Base-by-base conservation (phyloP, 2,888 invertebrate genomes). In the Limnephilus rhombicus region DNA sequence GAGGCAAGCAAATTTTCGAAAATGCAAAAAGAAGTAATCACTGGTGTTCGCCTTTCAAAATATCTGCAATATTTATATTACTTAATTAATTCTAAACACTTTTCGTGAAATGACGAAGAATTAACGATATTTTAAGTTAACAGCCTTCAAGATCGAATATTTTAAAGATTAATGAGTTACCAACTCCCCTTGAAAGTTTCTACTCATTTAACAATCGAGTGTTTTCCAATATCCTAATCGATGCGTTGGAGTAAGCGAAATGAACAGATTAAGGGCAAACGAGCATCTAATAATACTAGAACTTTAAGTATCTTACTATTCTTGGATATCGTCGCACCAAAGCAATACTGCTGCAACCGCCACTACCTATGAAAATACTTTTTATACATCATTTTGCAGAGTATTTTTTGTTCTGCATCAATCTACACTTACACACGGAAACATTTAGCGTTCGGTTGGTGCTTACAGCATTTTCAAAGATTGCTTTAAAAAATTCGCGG, bases 171-270 rank as follows among this genome's bases (percentile, higher is more conserved):
- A 68, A 68, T 68, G 68, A 68, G 24, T 68, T 68, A 68, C 68
- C n/a, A 24, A 24, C 68, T 68, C 68, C 68, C 68, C 24, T 68
- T 68, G 24, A 68, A 68, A 68, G 68, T 68, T 68, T 68, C 68
- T 68, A 24, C 68, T 68, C n/a, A 68, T 68, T 68, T 68, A 68
- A 24, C n/a, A 68, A 68, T 68, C 68, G 68, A 68, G 68, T 68
- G 68, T 68, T 68, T 68, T 68, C 68, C 68, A 68, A 68, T 68
- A 68, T 68, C 68, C 68, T 68, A 68, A 68, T 68, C 68, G 68
- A 68, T 68, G 68, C 68, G 24, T 68, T 24, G 68, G 68, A 68
- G 24, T 68, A 68, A 68, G 68, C 68, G n/a, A 68, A 68, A 24
- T 68, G 68, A 68, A 68, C 68, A 68, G n/a, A 68, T 68, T 68